These are phyloP conservation scores for Volucella zonaria DNA, from an alignment of 2,888 invertebrate species.

Conservation along the genomic window DNA sequence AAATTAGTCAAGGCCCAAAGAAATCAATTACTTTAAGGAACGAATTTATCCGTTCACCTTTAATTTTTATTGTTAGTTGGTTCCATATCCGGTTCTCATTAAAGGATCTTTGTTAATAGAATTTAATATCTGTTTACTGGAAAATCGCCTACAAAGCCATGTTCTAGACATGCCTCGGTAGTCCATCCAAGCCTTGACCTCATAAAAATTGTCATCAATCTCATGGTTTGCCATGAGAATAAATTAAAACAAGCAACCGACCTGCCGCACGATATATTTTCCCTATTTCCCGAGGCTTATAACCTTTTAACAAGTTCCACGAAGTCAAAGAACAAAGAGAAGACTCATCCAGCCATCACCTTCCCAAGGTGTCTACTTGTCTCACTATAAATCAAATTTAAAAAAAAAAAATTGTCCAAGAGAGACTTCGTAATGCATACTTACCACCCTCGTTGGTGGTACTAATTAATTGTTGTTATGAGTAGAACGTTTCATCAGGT, in stretches of 20 bases:
- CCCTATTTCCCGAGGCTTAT: background rate
- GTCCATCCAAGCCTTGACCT: background rate
- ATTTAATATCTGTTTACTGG: too few species aligned
- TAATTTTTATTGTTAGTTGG: too few species aligned
- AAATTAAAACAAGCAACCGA: constrained; percentile 6
- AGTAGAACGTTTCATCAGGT: constrained; percentile 56
- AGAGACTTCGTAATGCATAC: background rate
- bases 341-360: constrained; percentile 53
- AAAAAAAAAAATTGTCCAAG: constrained; percentile 14
- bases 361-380: constrained; percentile 47
- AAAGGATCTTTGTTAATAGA: too few species aligned
- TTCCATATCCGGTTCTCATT: too few species aligned
- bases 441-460: background rate
- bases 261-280: constrained; percentile 1
- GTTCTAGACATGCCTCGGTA: background rate
- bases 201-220: background rate
- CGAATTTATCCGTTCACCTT: too few species aligned
- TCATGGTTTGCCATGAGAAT: background rate
- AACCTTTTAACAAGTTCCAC: constrained; percentile 22
- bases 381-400: constrained; percentile 52
- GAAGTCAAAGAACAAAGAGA: constrained; percentile 45
- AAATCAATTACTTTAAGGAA: too few species aligned
- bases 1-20: too few species aligned
- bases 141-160: too few species aligned
- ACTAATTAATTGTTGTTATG: constrained; percentile 35